Evolutionary conservation across 2,888 invertebrate species (phyloP), one percentile per base, ranked within the genome.

Genomic region (Anorthoa munda): DNA sequence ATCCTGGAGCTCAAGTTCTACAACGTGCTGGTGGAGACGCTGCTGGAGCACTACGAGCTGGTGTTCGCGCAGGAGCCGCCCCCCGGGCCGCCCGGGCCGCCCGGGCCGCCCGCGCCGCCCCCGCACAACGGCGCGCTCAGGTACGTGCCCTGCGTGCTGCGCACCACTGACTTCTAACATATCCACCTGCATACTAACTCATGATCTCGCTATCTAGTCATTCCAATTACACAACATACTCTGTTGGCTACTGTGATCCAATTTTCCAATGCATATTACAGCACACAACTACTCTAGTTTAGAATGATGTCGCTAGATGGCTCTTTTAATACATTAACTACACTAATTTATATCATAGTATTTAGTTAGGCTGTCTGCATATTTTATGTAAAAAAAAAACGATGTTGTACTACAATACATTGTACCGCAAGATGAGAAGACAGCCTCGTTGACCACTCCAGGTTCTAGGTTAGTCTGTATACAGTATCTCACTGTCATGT

Each of bases 1-100:
- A 99, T 99, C 91, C 98, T 99, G 97, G 99, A 99, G 95, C 98
- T 99, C 87, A 99, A 99, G 96, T 99, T 99, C 97, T 99, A 99
- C 96, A 99, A 99, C 96, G 99, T 99, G 90, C 99, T 99, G 83
- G 99, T 99, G 72, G 99, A 99, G 97, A 98, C 99, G 91, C 97
- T 99, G 82, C 98, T 99, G 77, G 98, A 98, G 88, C 92, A 94
- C 92, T 91, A 86, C 89, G 86, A 78, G 58, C 98, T 99, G 76
- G 81, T 94, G 58, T 91, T 93, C 90, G 91, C 39, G 39, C 39
- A 39, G 39, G 39, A 89, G 70, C 59, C 61, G 26, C 31, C 76
- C 21, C 58, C 72, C 73, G 75, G 59, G 71, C 68, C 79, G 31
- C 68, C 51, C 68, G 69, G 64, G 72, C 65, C 68, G 61, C 58